Base-by-base conservation (phyloP, 2,888 invertebrate species). In the Apoderus coryli region DNA sequence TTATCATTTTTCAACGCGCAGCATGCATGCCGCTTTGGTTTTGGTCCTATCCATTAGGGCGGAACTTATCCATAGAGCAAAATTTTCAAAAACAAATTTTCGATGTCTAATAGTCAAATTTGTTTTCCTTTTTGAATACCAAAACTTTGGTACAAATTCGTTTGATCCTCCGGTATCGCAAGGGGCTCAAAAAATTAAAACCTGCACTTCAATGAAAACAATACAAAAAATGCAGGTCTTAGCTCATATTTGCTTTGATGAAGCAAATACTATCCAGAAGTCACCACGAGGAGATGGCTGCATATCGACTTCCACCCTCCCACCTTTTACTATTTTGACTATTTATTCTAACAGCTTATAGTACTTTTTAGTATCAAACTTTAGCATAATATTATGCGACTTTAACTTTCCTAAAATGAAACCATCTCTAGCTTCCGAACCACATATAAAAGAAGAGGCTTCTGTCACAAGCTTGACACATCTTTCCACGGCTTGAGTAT, bases 211-310 rank as follows among this genome's bases (percentile, higher is more conserved):
- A 19, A 19, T n/a, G 19, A 7, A 19, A 19, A 19, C n/a, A 19
- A 7, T 7, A 19, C n/a, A 7, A 7, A 19, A 19, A 19, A 19
- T n/a, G n/a, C 19, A 19, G 19, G n/a, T 19, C 19, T 19, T 19
- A 19, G 19, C 19, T 19, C 19, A n/a, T 19, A 19, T 19, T 19
- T 19, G n/a, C 19, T 19, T n/a, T 6, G 6, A 19, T 19, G 6
- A 19, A 19, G 19, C 19, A 19, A 19, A 19, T 19, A 19, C 19
- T 19, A 19, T 19, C 19, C 19, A 19, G 19, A 19, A 19, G 19
- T 19, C 19, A 19, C 19, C 19, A 19, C 6, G 19, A 19, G 6
- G 19, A 19, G 19, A 7, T 19, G 19, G 19, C 19, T 19, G 19
- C 19, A 19, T 19, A 19, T 19, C 19, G 19, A 19, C n/a, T 19